Evolutionary conservation across 2,113 vertebrate genomes (phyloP).

Genomic region (Perca flavescens): DNA sequence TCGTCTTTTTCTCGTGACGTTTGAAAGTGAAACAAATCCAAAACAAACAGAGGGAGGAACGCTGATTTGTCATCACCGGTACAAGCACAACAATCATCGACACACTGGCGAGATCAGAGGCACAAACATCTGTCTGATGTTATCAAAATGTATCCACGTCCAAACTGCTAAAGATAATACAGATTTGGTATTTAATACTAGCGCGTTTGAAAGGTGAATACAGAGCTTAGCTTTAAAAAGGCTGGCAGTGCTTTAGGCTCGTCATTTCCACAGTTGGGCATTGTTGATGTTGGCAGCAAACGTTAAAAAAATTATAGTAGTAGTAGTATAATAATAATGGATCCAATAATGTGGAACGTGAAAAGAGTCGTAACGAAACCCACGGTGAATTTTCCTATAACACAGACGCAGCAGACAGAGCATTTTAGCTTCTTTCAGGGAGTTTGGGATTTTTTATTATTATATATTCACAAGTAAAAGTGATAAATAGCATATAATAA

Average conservation of each 20-base stretch:
- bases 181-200: too few relatives aligned
- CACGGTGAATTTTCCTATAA: too few relatives aligned
- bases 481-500: too few relatives aligned
- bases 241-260: neutral
- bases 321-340: neutral
- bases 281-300: too few relatives aligned
- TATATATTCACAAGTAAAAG: too few relatives aligned
- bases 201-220: neutral
- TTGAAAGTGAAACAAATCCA: slow-evolving; percentile 46
- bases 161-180: too few relatives aligned
- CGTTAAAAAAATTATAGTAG: too few relatives aligned
- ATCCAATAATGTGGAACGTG: neutral
- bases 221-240: neutral
- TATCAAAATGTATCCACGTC: slow-evolving; percentile 4
- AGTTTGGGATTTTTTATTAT: too few relatives aligned
- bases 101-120: slow-evolving; percentile 31
- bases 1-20: slow-evolving; percentile 35
- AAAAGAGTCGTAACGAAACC: too few relatives aligned
- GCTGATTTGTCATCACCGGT: slow-evolving; percentile 37
- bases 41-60: slow-evolving; percentile 54
- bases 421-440: too few relatives aligned
- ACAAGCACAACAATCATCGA: slow-evolving; percentile 48
- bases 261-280: too few relatives aligned
- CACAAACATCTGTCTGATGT: slow-evolving; percentile 32
- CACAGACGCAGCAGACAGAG: too few relatives aligned